A percentile compares a stretch with the other conserved stretches of the same genome.
Conservation (phyloP, 2,113 vertebrate genomes). For the Poeciliopsis occidentalis region DNA sequence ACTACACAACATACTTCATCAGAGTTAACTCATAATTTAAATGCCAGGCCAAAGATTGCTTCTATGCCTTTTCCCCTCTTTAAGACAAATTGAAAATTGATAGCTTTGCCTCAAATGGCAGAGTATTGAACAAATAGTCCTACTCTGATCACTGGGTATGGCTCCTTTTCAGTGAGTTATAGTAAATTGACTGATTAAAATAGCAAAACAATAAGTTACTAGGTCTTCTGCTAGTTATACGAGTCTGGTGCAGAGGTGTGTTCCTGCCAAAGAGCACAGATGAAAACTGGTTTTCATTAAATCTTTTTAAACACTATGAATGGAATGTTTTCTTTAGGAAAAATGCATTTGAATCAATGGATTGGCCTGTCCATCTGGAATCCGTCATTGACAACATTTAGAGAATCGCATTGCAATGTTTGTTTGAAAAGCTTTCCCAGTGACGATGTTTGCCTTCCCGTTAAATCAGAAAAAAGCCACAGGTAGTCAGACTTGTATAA, state of each 20-base stretch:
- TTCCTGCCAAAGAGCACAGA: neutral
- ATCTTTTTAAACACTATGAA: neutral
- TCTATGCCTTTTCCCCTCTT: too few relatives aligned
- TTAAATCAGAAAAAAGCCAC: neutral
- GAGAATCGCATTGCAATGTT: neutral
- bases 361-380: neutral
- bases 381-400: neutral
- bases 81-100: too few relatives aligned
- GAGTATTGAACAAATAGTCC: too few relatives aligned
- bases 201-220: neutral
- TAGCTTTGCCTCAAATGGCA: too few relatives aligned
- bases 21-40: too few relatives aligned
- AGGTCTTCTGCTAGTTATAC: neutral
- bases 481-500: conserved; percentile 26
- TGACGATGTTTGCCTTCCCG: neutral
- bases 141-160: too few relatives aligned
- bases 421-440: neutral
- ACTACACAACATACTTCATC: too few relatives aligned
- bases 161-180: too few relatives aligned
- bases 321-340: too few relatives aligned
- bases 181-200: neutral
- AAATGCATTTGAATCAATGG: neutral
- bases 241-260: neutral
- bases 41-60: too few relatives aligned
- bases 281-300: neutral